Evolutionary conservation across 2,888 invertebrate genomes (phyloP).

Genomic region (Phaedon cochleariae): DNA sequence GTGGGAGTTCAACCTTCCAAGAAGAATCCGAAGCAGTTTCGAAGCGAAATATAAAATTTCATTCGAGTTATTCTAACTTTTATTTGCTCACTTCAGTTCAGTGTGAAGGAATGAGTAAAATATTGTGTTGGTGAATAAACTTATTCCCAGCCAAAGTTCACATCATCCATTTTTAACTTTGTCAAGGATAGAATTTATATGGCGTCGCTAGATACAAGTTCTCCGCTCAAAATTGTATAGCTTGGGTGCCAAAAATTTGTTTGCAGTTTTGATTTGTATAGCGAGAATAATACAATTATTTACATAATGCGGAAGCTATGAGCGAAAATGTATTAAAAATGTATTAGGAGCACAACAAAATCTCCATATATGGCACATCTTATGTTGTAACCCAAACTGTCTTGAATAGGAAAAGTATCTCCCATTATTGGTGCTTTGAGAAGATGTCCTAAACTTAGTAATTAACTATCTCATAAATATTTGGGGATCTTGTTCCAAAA

Average conservation of each 20-base stretch:
- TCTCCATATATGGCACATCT: too few relatives aligned
- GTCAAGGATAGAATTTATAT: not conserved
- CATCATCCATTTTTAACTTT: not conserved
- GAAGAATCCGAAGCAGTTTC: not conserved
- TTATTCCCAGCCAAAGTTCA: not conserved
- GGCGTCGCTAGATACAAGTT: not conserved
- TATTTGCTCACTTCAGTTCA: conserved; percentile 14
- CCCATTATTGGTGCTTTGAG: too few relatives aligned
- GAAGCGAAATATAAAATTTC: not conserved
- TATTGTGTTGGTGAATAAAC: conserved; percentile 25
- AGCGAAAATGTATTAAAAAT: too few relatives aligned
- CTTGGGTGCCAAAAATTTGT: not conserved
- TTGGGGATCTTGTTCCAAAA: too few relatives aligned
- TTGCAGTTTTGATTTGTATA: too few relatives aligned
- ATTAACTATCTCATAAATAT: too few relatives aligned
- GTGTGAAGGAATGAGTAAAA: conserved; percentile 7
- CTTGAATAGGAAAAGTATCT: too few relatives aligned
- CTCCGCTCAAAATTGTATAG: not conserved
- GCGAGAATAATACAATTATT: too few relatives aligned
- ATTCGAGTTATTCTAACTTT: conserved; percentile 28
- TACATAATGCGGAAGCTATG: too few relatives aligned
- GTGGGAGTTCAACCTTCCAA: not conserved
- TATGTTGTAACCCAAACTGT: too few relatives aligned
- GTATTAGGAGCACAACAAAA: too few relatives aligned
- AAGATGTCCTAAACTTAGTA: too few relatives aligned